Evolutionary conservation across 2,113 vertebrate species (phyloP), one percentile per base, ranked within the genome.

Genomic region (Leiothrix lutea): DNA sequence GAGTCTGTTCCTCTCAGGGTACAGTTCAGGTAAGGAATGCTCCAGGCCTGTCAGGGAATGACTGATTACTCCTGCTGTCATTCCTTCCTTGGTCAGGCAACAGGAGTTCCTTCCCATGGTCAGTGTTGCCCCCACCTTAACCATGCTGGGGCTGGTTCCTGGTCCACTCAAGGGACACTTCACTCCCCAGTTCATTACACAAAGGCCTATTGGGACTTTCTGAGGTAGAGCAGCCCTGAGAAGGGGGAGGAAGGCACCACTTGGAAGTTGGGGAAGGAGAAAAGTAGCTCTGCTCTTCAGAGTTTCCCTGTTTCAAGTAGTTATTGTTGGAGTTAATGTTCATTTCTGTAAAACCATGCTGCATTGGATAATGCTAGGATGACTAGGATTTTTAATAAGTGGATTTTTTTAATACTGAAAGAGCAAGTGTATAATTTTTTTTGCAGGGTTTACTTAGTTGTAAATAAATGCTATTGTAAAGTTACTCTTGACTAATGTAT

Each of bases 51-150:
- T 48, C 48, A 48, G 24, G 26, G 15, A 4, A 13, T 42, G 35
- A 12, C 35, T 48, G 35, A 28, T 48, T 33, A 24, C 14, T 42
- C 42, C 35, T 56, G 17, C 25, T 80, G 25, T 48, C 29, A 18
- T 80, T 64, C 35, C 50, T 24, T 64, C 35, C 40, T 56, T 57
- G 50, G 11, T 36, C 57, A 64, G 35, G 28, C 48, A 33, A 4
- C 21, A 64, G 57, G 48, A 42, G 10, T 26, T 75, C 5, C 10
- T 48, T 61, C 8, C 33, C 44, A 35, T 36, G 25, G 50, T 50
- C 66, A 44, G 26, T 72, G 50, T 56, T 0, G 0, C 48, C 29
- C 24, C 20, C 50, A 33, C 21, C 9, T 36, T 57, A 36, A 15
- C 50, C 14, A 2, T 18, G 16, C 20, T 25, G 42, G 40, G 56